Percentiles rank a stretch among this genome's conserved stretches.
phyloP scores from a whole-genome alignment of 2,113 vertebrate genomes.

The Odocoileus virginianus region DNA sequence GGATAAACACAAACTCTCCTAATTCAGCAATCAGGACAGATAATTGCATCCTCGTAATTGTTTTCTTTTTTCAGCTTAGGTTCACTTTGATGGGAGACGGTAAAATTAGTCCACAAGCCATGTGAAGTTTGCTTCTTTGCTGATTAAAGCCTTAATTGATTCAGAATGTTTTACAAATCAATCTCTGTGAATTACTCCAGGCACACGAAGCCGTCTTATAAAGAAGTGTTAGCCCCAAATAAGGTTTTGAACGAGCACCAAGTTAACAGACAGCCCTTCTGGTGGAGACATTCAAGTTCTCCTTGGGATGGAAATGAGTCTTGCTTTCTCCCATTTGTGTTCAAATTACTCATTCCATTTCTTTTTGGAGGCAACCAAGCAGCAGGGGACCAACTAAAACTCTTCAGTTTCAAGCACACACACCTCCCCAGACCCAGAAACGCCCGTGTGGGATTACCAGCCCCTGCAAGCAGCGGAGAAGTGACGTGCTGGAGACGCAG shows the following conservation, averaged over 20 bases:
- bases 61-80: constrained; percentile 78
- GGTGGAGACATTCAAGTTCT: constrained; percentile 36
- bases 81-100: constrained; percentile 77
- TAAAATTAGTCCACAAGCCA: constrained; percentile 81
- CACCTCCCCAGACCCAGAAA: background rate
- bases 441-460: background rate
- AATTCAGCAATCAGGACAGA: constrained; percentile 82
- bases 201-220: constrained; percentile 62
- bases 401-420: background rate
- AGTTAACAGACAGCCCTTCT: constrained; percentile 53
- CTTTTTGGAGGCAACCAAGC: constrained; percentile 39
- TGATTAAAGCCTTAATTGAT: constrained; percentile 85
- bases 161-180: constrained; percentile 82
- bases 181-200: constrained; percentile 77
- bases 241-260: constrained; percentile 40
- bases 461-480: background rate
- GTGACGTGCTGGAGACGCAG: background rate
- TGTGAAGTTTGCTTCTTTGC: constrained; percentile 78
- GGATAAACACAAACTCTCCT: constrained; percentile 75
- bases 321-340: background rate
- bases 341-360: constrained; percentile 57
- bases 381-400: constrained; percentile 36
- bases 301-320: constrained; percentile 16
- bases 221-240: constrained; percentile 54
- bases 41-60: constrained; percentile 80